Evolutionary conservation across 1,140 invertebrate genomes (phyloP).

Genomic region (Papilio xuthus): DNA sequence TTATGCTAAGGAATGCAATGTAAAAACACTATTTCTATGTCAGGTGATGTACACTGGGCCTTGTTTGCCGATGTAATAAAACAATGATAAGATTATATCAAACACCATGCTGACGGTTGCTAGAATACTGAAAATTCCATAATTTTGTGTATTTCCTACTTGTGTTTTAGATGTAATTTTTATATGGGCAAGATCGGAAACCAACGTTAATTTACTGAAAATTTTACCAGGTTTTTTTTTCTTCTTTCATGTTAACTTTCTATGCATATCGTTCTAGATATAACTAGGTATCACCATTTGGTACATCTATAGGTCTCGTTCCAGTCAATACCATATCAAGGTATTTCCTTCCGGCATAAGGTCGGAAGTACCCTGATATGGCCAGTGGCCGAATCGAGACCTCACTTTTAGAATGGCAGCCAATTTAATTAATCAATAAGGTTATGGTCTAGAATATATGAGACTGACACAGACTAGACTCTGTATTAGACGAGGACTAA

Average conservation of each 20-base stretch:
- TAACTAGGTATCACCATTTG: background rate
- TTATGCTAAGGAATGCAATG: constrained; percentile 70
- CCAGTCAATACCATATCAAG: background rate
- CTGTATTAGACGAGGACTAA: background rate
- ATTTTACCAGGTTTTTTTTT: too few species aligned
- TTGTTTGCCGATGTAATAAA: constrained; percentile 59
- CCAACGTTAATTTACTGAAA: too few species aligned
- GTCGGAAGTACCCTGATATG: constrained; percentile 7
- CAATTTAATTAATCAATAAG: background rate
- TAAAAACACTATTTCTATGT: constrained; percentile 76
- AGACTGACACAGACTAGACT: background rate
- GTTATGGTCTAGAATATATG: background rate
- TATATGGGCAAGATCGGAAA: too few species aligned
- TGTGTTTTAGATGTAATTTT: background rate
- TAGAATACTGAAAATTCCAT: constrained; percentile 8
- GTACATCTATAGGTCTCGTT: background rate
- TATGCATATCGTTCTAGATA: background rate
- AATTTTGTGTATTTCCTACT: background rate
- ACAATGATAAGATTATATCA: constrained; percentile 59
- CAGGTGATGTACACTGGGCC: constrained; percentile 69
- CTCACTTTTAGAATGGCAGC: background rate
- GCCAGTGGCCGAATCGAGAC: background rate
- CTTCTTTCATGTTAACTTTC: too few species aligned
- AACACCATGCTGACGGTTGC: constrained; percentile 45
- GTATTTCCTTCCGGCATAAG: background rate